These are phyloP conservation scores for Ruditapes philippinarum DNA, from an alignment of 1,140 invertebrate species.

Conservation along the genomic window DNA sequence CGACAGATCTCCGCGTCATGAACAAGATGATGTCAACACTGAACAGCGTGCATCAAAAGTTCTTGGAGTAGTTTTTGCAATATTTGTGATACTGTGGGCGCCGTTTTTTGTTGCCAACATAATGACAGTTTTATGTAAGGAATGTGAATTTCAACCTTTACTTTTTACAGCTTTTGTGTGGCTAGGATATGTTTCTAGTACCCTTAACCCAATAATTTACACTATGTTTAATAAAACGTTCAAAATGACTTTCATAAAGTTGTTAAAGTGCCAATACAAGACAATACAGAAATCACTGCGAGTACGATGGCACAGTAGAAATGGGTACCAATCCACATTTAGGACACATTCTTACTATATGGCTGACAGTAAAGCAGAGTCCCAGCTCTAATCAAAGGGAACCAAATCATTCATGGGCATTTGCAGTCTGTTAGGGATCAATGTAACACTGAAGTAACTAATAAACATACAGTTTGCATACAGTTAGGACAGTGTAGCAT, in stretches of 20 bases:
- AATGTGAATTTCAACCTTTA: conserved; percentile 85
- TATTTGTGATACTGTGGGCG: conserved; percentile 86
- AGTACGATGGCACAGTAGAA: conserved; percentile 61
- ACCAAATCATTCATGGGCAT: no score
- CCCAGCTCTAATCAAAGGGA: conserved; percentile 16
- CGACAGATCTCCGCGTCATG: conserved; percentile 56
- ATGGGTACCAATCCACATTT: conserved; percentile 63
- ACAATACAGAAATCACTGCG: conserved; percentile 64
- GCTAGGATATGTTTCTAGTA: conserved; percentile 86
- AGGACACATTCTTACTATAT: conserved; percentile 59
- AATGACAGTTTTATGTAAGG: conserved; percentile 86
- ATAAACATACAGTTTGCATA: no score
- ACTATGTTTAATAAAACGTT: conserved; percentile 87
- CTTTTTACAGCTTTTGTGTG: conserved; percentile 85
- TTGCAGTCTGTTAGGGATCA: no score
- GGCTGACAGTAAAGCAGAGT: conserved; percentile 42
- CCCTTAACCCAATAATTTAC: conserved; percentile 87
- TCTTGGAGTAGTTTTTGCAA: conserved; percentile 85
- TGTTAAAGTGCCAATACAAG: conserved; percentile 70
- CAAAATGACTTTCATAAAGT: conserved; percentile 84
- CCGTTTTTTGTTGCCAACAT: conserved; percentile 87
- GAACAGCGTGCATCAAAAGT: conserved; percentile 96
- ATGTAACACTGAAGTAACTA: no score
- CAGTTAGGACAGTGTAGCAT: no score
- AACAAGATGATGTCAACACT: conserved; percentile 87